Base-by-base conservation (phyloP, 2,888 invertebrate genomes). In the Leptopilina drosophilae region DNA sequence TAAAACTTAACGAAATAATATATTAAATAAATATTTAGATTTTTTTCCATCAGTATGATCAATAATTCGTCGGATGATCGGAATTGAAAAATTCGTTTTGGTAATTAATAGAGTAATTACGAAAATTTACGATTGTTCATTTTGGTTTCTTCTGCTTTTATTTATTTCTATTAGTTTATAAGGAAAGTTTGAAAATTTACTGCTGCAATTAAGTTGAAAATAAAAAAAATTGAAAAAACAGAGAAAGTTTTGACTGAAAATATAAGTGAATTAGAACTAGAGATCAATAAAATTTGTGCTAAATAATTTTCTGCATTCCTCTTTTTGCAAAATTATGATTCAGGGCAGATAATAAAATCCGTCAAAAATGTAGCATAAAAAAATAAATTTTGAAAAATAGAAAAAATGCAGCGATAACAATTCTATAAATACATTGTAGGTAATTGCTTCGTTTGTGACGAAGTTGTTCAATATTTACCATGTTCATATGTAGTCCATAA, bases 381-480 rank as follows among this genome's bases (percentile, higher is more conserved):
- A 62, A 20, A 62, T 62, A 20, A 20, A 62, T 15, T 62, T n/a
- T 9, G 33, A 62, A 62, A 62, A 62, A 62, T 69, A 15, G 33
- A 26, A 73, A 73, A 73, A 73, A 20, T 12, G 49, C 5, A n/a
- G 14, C 7, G 53, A 73, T 56, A 73, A 73, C 53, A 53, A 53
- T 73, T 14, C 33, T 56, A 33, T 73, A 65, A 53, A 73, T 53
- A 33, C 53, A 33, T 56, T 56, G 56, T 33, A 33, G 33, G 33
- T 33, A 14, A 73, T 40, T 73, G 33, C 14, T 33, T 56, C 33
- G n/a, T 49, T 73, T 33, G 56, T 33, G 33, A 73, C 33, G 56
- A 56, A 33, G 73, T n/a, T 26, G 40, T 73, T 53, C 26, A 73
- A 73, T 56, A 73, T 73, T 73, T 73, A 56, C 73, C 9, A n/a